Evolutionary conservation across 2,113 vertebrate species (phyloP), one percentile per base, ranked within the genome.

Genomic region (Synodontis membranacea): DNA sequence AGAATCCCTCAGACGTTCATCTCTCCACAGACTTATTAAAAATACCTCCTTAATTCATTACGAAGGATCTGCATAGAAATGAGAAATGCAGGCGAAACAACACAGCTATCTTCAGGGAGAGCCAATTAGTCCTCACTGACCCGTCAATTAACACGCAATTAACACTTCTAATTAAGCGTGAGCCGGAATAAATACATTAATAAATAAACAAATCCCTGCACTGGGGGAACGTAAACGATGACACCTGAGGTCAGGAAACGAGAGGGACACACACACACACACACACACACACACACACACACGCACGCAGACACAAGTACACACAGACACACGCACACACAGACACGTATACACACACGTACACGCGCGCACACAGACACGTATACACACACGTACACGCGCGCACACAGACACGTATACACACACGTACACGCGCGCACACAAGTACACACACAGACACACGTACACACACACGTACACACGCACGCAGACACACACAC

Each of bases 61-160:
- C 9, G 28, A 21, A 34, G 17, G 34, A 60, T 46, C 21, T 46
- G 39, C 37, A 58, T 25, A 9, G 11, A 70, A 70, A 75, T 14
- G 5, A 37, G 39, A 21, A 17, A 52, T 23, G 37, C 37, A n/a
- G 4, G 37, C 3, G 74, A 50, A 5, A n/a, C 44, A 25, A 37
- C 56, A 42, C 15, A 15, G n/a, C 21, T 46, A 58, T 85, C 80
- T 86, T 74, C 60, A 84, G 83, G 54, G 66, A 82, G 31, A 50
- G 68, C n/a, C 74, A 72, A 86, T 83, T 80, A 86, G 60, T 86
- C 74, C 74, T 88, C n/a, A 23, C 50, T 86, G 84, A 86, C 88
- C 84, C n/a, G 39, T 52, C 54, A 19, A 86, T 88, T 88, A 88
- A 72, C 88, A 88, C 37, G 19, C 80, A 86, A 62, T 86, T 84